Evolutionary conservation across 2,797 vertebrate genomes (phyloP), one percentile per base, ranked within the genome.

Genomic region (Coranthus polyacanthus): DNA sequence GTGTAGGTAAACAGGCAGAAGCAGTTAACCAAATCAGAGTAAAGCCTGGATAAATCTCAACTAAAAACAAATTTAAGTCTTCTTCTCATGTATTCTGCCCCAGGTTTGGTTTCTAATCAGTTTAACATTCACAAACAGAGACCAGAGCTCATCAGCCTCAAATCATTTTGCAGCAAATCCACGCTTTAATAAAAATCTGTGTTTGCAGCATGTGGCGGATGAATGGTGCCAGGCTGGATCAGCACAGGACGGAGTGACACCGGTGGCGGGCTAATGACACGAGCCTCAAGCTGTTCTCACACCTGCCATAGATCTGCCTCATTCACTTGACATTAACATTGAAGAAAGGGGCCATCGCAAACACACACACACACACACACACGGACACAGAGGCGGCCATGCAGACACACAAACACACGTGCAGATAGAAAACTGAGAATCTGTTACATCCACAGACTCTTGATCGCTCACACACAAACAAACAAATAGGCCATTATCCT

Each of bases 211-310:
- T 86, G 80, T n/a, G 86, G 74, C 56, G 81, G 76, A 82, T 58
- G 77, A 75, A 73, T 24, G 60, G 72, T 74, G 88, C 77, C 87
- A 89, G 81, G 83, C 64, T 49, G 77, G 75, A 83, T 82, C 81
- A 24, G 68, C 68, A 39, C 87, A 75, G 85, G 84, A 78, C 55
- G 54, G 75, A 85, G 77, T 51, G 86, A 90, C 88, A 88, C 81
- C 44, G 81, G 85, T 74, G 85, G 83, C 58, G 63, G 78, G 75
- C 80, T 91, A 91, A 90, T 88, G 89, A 91, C 87, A 88, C 57
- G 8, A 64, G 84, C 81, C 75, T 86, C 90, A 90, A 92, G 89
- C 90, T 92, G 90, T 92, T 91, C 82, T 80, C 75, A 81, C 90
- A 92, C 89, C 89, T 91, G 89, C 72, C 88, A 80, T 71, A 78